phyloP scores from a whole-genome alignment of 2,888 invertebrate species.

The Kryphioiulus occultus region DNA sequence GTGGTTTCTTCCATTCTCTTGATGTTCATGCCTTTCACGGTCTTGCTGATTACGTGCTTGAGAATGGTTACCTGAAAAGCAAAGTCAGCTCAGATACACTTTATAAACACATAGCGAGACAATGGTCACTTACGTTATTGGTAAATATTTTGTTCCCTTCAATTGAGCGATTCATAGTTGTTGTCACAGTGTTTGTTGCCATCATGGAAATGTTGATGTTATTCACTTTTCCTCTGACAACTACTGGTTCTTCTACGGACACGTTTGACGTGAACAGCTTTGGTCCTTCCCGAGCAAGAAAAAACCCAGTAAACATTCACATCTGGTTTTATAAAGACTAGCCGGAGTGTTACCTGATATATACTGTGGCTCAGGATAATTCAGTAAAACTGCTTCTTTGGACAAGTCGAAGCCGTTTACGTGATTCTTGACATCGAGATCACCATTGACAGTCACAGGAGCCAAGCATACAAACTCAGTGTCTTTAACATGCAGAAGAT shows the following conservation, averaged over 20 bases:
- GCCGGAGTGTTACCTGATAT: not conserved
- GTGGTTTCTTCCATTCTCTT: constrained; percentile 13
- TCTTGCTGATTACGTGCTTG: not conserved
- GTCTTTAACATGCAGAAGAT: not conserved
- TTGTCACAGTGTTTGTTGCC: constrained; percentile 40
- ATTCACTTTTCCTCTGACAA: not conserved
- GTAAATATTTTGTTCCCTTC: constrained; percentile 5
- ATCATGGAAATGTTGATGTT: not conserved
- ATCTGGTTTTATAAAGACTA: not conserved
- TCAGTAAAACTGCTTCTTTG: constrained; percentile 28
- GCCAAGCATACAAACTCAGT: constrained; percentile 21
- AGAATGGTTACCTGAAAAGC: not conserved
- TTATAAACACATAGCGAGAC: not conserved
- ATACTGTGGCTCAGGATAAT: not conserved
- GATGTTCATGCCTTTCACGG: not conserved
- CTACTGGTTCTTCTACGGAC: not conserved
- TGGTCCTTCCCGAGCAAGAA: not conserved
- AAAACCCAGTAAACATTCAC: not conserved
- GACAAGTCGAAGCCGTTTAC: constrained; percentile 41
- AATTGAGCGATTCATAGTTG: not conserved
- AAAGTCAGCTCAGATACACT: not conserved
- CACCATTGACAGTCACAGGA: not conserved
- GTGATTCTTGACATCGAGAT: not conserved
- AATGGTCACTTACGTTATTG: not conserved
- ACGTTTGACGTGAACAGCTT: not conserved